Conservation (phyloP, 2,888 invertebrate genomes). For the Ochropleura leucogaster region DNA sequence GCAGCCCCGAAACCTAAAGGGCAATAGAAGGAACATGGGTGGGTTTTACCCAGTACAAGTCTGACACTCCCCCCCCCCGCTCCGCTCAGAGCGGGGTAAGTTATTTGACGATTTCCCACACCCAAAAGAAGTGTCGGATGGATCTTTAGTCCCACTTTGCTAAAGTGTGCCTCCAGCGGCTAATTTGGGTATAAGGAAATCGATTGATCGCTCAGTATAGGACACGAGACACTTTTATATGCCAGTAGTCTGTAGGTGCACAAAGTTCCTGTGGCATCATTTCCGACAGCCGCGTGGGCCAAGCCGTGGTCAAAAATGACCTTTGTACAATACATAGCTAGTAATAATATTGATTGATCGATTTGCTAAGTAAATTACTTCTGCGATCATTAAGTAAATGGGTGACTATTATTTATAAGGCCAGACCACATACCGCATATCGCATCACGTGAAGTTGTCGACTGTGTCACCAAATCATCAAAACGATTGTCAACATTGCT, state of each 20-base stretch:
- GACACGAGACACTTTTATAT: neutral
- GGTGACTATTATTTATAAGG: neutral
- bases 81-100: no score
- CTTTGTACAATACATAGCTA: neutral
- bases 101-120: no score
- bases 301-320: neutral
- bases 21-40: no score
- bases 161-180: neutral
- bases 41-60: no score
- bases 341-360: neutral
- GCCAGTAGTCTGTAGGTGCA: neutral
- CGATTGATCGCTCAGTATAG: neutral
- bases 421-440: neutral
- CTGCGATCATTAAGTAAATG: neutral
- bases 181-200: neutral
- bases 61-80: no score
- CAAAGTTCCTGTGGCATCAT: neutral
- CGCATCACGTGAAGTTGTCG: neutral
- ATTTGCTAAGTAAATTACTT: constrained; percentile 10
- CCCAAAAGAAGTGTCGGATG: no score
- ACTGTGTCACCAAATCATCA: neutral
- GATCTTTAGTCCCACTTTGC: neutral
- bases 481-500: neutral
- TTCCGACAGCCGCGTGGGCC: neutral
- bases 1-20: no score